Conservation (phyloP, 2,113 vertebrate genomes). For the Myocastor coypus region DNA sequence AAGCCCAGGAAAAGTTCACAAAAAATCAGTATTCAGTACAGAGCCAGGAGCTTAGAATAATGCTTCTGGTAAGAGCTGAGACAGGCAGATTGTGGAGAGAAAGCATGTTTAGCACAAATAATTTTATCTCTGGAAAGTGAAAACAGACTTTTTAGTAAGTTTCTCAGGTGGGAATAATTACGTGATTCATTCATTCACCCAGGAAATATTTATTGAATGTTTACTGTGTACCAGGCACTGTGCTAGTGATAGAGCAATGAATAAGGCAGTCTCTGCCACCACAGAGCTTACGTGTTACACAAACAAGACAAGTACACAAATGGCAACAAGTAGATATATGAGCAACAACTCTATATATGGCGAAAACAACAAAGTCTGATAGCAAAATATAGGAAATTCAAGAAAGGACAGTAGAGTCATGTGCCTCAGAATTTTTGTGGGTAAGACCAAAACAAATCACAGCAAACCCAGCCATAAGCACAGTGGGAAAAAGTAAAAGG, state of each 20-base stretch:
- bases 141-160: conserved; percentile 14
- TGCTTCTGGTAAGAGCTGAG: neutral
- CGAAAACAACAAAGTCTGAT: neutral
- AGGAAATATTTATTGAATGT: neutral
- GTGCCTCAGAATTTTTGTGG: neutral
- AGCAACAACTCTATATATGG: neutral
- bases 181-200: neutral
- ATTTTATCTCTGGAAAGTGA: conserved; percentile 53
- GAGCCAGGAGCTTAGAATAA: neutral
- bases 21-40: neutral
- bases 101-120: conserved; percentile 18
- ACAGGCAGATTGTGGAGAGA: neutral
- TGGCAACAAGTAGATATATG: neutral
- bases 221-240: neutral
- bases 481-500: neutral
- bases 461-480: conserved; percentile 10
- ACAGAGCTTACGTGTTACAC: conserved; percentile 27
- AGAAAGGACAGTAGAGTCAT: neutral
- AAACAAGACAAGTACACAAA: conserved; percentile 1
- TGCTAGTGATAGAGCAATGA: neutral
- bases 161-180: neutral
- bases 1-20: neutral
- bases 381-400: neutral
- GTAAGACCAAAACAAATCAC: conserved; percentile 35
- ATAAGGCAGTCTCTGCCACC: conserved; percentile 26